Evolutionary conservation across 2,113 vertebrate genomes (phyloP).

Genomic region (Phaetusa simplex): DNA sequence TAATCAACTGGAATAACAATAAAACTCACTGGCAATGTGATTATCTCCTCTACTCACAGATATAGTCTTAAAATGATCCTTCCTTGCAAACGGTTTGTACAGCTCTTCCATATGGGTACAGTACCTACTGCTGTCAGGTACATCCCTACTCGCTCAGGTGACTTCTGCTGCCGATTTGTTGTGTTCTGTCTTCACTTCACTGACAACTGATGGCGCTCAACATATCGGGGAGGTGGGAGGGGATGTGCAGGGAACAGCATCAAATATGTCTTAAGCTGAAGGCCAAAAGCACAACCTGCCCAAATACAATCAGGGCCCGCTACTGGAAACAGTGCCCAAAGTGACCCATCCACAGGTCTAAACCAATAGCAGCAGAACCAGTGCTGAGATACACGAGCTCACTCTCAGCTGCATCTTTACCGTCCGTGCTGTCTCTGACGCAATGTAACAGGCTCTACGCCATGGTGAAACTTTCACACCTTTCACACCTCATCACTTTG

Average conservation of each 20-base stretch:
- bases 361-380: fast-evolving
- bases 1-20: conserved; percentile 2
- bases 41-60: background rate
- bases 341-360: background rate
- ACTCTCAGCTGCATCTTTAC: background rate
- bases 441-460: background rate
- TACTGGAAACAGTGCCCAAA: background rate
- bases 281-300: background rate
- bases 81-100: background rate
- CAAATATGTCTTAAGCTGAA: background rate
- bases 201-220: background rate
- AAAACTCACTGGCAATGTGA: background rate
- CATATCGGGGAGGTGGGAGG: fast-evolving
- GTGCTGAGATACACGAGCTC: background rate
- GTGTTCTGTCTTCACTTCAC: background rate
- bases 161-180: background rate
- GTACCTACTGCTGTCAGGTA: background rate
- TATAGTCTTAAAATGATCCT: background rate
- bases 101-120: background rate
- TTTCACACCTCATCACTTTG: background rate
- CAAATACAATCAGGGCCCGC: background rate
- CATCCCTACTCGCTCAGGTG: background rate
- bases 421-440: fast-evolving
- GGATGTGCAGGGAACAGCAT: background rate
- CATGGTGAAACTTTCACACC: background rate